Percentiles rank a stretch among this genome's conserved stretches.
Conservation (phyloP, 1,140 invertebrate species). For the Plectrocnemia conspersa region DNA sequence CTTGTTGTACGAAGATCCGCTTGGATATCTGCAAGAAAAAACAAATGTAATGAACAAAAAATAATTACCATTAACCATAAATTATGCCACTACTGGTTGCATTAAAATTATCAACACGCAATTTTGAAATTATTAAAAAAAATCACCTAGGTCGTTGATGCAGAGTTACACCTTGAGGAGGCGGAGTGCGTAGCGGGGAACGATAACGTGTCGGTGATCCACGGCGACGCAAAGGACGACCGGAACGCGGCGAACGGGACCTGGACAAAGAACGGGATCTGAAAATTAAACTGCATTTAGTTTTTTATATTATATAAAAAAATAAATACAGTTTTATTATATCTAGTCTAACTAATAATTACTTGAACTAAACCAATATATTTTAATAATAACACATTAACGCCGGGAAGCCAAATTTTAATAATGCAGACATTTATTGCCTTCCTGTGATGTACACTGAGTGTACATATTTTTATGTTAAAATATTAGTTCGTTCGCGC, state of each 20-base stretch:
- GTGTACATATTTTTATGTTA: too few relatives aligned
- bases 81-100: background rate
- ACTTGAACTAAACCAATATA: too few relatives aligned
- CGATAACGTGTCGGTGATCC: constrained; percentile 42
- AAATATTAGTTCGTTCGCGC: too few relatives aligned
- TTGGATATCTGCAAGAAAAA: constrained; percentile 8
- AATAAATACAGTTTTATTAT: too few relatives aligned
- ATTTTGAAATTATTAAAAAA: background rate
- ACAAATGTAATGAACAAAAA: background rate
- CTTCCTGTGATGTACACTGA: too few relatives aligned
- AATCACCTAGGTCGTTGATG: constrained; percentile 17
- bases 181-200: constrained; percentile 34
- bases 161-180: constrained; percentile 33
- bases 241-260: constrained; percentile 37
- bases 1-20: constrained; percentile 3
- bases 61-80: background rate
- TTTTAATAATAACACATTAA: too few relatives aligned
- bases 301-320: too few relatives aligned
- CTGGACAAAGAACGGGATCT: constrained; percentile 12
- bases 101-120: background rate
- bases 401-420: too few relatives aligned
- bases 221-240: constrained; percentile 41
- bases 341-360: too few relatives aligned
- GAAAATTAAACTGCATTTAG: too few relatives aligned
- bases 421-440: too few relatives aligned